A percentile compares a stretch with the other conserved stretches of the same genome.
Conservation (phyloP, 2,888 invertebrate species). For the Cepaea hortensis region DNA sequence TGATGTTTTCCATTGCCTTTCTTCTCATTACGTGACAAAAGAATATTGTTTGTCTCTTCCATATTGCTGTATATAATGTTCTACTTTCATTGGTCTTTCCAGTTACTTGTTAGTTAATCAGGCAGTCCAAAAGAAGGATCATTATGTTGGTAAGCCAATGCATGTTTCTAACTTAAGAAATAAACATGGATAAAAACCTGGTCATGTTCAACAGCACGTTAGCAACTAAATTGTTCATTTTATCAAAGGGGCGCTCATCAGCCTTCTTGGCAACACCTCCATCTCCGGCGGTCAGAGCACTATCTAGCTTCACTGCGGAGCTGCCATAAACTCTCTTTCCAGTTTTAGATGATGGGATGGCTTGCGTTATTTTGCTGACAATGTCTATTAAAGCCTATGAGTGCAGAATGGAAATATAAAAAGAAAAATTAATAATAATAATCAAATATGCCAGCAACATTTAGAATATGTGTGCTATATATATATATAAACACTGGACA, state of each 20-base stretch:
- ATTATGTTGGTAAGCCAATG: no score
- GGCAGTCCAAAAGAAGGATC: no score
- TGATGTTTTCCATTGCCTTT: no score
- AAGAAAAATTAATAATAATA: not conserved
- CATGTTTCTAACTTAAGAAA: no score
- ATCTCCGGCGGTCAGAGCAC: slow-evolving; percentile 68
- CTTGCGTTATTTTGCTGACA: slow-evolving; percentile 72
- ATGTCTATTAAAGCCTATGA: slow-evolving; percentile 73
- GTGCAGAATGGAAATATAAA: not conserved
- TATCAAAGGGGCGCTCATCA: slow-evolving; percentile 75
- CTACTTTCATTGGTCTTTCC: no score
- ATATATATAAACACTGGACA: no score
- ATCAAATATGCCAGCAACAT: not conserved
- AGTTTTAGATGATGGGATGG: slow-evolving; percentile 68
- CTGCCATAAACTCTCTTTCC: slow-evolving; percentile 68
- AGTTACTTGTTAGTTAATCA: no score
- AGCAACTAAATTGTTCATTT: slow-evolving; percentile 77
- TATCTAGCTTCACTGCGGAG: slow-evolving; percentile 65
- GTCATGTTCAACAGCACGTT: slow-evolving; percentile 77
- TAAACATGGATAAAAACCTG: slow-evolving; percentile 64
- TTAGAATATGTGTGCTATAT: no score
- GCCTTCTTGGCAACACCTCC: slow-evolving; percentile 66
- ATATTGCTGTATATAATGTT: no score
- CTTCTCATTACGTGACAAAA: no score
- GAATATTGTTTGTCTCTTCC: no score